Percentiles rank a stretch among this genome's conserved stretches.
These are phyloP conservation scores for Lasioglossum leucozonium DNA, from an alignment of 2,888 invertebrate species.

Conservation along the genomic window DNA sequence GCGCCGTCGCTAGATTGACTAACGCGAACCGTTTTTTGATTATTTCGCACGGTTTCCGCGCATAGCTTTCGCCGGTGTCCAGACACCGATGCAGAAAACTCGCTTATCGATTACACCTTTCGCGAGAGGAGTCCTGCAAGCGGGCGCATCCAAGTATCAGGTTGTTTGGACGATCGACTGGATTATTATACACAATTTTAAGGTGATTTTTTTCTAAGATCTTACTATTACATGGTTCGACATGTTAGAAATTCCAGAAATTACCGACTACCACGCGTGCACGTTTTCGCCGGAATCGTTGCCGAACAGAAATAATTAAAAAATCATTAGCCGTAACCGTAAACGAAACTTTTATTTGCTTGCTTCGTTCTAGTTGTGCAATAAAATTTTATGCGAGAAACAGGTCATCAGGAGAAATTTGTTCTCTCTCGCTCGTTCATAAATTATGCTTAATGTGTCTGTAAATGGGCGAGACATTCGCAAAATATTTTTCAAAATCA, in stretches of 20 bases:
- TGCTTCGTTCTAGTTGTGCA: not conserved
- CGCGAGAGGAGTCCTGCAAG: not conserved
- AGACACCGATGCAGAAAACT: not conserved
- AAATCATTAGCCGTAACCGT: slow-evolving; percentile 13
- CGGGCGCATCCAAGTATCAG: not conserved
- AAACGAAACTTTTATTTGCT: slow-evolving; percentile 11
- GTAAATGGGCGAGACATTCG: not conserved
- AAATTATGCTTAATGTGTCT: not conserved
- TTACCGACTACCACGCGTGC: not conserved
- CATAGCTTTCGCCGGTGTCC: not conserved
- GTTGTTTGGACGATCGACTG: too few species aligned
- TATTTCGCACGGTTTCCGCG: not conserved
- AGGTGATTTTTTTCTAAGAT: too few species aligned
- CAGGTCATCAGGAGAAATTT: not conserved
- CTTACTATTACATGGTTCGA: not conserved
- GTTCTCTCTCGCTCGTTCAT: not conserved
- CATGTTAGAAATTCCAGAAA: not conserved
- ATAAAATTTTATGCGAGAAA: slow-evolving; percentile 5
- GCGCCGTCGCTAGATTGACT: slow-evolving; percentile 1
- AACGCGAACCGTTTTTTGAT: not conserved
- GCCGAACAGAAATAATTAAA: slow-evolving; percentile 11
- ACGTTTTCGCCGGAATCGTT: not conserved
- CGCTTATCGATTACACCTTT: not conserved
- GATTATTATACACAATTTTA: too few species aligned
- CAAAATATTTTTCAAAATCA: not conserved